phyloP scores from a whole-genome alignment of 35 echinoderm and acorn worm genomes.

The Apostichopus japonicus region DNA sequence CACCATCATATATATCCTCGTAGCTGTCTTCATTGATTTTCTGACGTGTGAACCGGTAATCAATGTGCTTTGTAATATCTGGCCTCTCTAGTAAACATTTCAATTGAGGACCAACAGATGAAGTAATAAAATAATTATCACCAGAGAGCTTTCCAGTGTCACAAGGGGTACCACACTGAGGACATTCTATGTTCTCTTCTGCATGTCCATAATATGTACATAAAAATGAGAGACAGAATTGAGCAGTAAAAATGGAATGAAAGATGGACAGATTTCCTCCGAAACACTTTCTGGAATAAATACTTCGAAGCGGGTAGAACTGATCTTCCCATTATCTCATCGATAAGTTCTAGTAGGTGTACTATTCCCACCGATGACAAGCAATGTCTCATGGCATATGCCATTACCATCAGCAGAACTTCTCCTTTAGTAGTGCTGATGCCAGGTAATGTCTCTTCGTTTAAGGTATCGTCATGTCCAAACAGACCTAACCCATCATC shows the following conservation, averaged over 20 bases:
- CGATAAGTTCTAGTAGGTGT: constrained; percentile 54
- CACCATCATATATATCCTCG: constrained; percentile 72
- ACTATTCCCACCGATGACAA: constrained; percentile 50
- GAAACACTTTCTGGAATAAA: constrained; percentile 50
- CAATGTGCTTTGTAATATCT: constrained; percentile 37
- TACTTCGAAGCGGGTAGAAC: constrained; percentile 37
- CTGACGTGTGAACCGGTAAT: constrained; percentile 4
- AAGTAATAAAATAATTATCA: constrained; percentile 69
- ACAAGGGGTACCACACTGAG: constrained; percentile 48
- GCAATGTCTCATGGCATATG: constrained; percentile 65
- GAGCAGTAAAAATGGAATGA: constrained; percentile 55
- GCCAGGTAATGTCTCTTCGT: not conserved
- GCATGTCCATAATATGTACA: constrained; percentile 13
- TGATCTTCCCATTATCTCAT: constrained; percentile 40
- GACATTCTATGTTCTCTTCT: constrained; percentile 43
- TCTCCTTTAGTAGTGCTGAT: constrained; percentile 54
- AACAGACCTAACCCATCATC: not conserved
- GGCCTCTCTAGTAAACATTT: constrained; percentile 31
- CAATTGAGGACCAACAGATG: constrained; percentile 49
- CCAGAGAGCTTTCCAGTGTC: constrained; percentile 11
- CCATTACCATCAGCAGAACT: constrained; percentile 58
- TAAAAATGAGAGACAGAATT: constrained; percentile 19
- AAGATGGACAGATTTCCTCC: constrained; percentile 16
- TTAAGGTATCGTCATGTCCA: not conserved
- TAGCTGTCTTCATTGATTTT: constrained; percentile 19